Conservation (phyloP, 2,113 vertebrate genomes). For the Equus przewalskii region DNA sequence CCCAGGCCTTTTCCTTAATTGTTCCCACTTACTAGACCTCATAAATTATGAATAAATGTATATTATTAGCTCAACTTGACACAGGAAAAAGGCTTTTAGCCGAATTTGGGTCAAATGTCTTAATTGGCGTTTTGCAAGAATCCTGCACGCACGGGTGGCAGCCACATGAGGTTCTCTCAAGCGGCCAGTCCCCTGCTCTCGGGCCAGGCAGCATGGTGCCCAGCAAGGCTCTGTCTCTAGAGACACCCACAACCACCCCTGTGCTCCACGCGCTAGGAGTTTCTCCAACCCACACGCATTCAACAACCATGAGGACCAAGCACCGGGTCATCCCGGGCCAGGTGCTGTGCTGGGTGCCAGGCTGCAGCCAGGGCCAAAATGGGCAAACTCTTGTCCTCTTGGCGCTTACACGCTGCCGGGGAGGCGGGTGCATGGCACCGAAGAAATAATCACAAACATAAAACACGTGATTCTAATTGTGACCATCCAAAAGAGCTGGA, state of each 20-base stretch:
- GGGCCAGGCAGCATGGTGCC: neutral
- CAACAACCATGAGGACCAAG: neutral
- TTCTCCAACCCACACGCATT: neutral
- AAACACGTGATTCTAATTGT: no score
- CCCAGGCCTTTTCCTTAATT: conserved; percentile 77
- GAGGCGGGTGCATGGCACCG: no score
- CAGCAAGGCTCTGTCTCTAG: neutral
- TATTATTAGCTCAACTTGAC: conserved; percentile 84
- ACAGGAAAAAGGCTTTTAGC: conserved; percentile 81
- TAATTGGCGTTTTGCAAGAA: conserved; percentile 77
- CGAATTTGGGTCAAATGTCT: conserved; percentile 83
- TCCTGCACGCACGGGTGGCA: neutral
- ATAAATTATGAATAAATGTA: conserved; percentile 83
- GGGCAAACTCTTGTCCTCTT: no score
- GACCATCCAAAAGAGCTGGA: no score
- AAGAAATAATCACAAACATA: no score
- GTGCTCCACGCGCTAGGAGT: neutral
- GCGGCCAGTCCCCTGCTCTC: neutral
- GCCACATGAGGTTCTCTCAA: neutral
- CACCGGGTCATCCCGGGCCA: neutral
- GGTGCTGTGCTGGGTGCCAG: no score
- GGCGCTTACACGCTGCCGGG: no score
- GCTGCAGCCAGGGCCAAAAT: no score
- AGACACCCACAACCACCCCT: no score
- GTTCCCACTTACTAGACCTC: conserved; percentile 81